Conservation (phyloP, 2,797 vertebrate species). For the Chiloscyllium punctatum region DNA sequence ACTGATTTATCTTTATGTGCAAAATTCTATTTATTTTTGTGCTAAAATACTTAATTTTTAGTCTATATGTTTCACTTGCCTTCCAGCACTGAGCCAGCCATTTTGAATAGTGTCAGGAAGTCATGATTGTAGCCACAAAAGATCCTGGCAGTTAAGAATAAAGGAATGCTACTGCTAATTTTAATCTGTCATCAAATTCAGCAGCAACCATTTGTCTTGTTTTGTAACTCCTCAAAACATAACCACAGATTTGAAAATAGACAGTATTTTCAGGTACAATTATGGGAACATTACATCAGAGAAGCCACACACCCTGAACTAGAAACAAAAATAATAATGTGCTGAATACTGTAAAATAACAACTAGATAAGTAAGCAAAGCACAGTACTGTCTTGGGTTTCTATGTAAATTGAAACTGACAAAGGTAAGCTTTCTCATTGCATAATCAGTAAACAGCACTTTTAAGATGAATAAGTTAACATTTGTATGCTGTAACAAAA, state of each 20-base stretch:
- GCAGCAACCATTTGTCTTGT: not conserved
- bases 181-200: not conserved
- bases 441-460: not conserved
- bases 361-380: not conserved
- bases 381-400: not conserved
- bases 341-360: not conserved
- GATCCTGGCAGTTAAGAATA: not conserved
- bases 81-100: not conserved
- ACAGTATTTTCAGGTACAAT: not conserved
- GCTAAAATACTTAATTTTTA: not conserved
- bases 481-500: not conserved
- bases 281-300: not conserved
- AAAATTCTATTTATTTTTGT: not conserved
- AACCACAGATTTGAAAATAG: not conserved
- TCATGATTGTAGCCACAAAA: not conserved
- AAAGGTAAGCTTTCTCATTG: not conserved
- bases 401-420: not conserved
- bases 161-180: not conserved
- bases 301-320: not conserved
- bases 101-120: not conserved
- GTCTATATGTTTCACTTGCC: no score
- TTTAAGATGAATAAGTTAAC: not conserved
- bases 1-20: not conserved
- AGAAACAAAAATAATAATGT: not conserved
- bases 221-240: not conserved